Conservation (phyloP, 2,888 invertebrate species). For the Drosophila quinaria region DNA sequence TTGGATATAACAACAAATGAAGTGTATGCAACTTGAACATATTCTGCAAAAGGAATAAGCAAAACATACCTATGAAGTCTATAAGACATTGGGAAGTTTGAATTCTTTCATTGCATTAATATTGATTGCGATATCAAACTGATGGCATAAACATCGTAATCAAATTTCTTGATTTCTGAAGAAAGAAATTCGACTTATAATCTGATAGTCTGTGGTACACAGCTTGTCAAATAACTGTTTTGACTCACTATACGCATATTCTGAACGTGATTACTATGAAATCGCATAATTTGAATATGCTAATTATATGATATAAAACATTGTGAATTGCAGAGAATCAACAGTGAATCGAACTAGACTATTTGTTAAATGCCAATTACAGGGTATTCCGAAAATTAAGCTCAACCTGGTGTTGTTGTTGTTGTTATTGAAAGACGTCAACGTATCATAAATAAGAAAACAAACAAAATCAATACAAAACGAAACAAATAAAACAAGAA, state of each 20-base stretch:
- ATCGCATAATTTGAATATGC: neutral
- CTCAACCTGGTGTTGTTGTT: conserved; percentile 9
- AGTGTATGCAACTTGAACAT: conserved; percentile 5
- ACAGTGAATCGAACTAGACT: neutral
- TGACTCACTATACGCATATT: too few relatives aligned
- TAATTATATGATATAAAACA: too few relatives aligned
- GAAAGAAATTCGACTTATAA: too few relatives aligned
- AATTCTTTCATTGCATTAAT: too few relatives aligned
- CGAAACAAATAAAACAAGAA: conserved; percentile 34
- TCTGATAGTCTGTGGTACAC: neutral
- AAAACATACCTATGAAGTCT: too few relatives aligned
- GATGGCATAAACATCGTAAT: too few relatives aligned
- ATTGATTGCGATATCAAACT: too few relatives aligned
- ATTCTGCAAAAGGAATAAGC: neutral
- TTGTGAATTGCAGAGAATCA: too few relatives aligned
- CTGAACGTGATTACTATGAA: too few relatives aligned
- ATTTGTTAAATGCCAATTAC: neutral
- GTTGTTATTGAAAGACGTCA: conserved; percentile 22
- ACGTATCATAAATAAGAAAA: conserved; percentile 41
- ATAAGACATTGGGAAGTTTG: too few relatives aligned
- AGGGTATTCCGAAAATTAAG: conserved; percentile 16
- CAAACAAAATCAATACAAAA: conserved; percentile 11
- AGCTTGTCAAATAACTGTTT: too few relatives aligned
- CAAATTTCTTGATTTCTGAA: too few relatives aligned
- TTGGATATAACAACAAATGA: conserved; percentile 17